Evolutionary conservation across 2,797 vertebrate species (phyloP).

Genomic region (Podarcis lilfordi): DNA sequence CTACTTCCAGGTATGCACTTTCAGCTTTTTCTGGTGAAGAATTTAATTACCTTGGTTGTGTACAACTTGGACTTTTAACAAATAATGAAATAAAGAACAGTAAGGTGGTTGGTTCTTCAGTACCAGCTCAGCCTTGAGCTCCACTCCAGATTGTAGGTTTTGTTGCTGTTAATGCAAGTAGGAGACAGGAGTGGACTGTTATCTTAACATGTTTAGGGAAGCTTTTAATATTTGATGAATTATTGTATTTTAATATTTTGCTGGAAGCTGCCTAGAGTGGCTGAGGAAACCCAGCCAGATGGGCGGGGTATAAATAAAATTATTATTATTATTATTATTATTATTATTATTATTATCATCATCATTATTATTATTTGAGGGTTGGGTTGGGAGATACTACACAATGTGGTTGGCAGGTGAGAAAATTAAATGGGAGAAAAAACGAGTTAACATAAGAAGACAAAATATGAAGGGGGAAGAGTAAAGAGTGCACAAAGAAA

Average conservation of each 20-base stretch:
- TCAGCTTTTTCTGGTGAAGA: background rate
- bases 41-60: too few relatives aligned
- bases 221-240: too few relatives aligned
- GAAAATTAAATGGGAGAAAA: background rate
- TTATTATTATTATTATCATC: too few relatives aligned
- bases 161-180: background rate
- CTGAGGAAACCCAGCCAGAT: too few relatives aligned
- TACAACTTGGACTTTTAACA: background rate
- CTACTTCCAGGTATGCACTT: background rate
- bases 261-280: too few relatives aligned
- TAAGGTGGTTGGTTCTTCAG: background rate
- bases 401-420: constrained; percentile 22
- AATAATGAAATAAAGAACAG: background rate
- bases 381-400: background rate
- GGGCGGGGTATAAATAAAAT: too few relatives aligned
- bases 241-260: too few relatives aligned
- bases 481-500: background rate
- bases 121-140: background rate
- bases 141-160: background rate
- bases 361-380: too few relatives aligned
- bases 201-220: background rate
- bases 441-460: background rate
- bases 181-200: background rate
- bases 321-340: too few relatives aligned
- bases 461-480: background rate